These are phyloP conservation scores for Knipowitschia caucasica DNA, from an alignment of 2,797 vertebrate genomes.

Conservation along the genomic window DNA sequence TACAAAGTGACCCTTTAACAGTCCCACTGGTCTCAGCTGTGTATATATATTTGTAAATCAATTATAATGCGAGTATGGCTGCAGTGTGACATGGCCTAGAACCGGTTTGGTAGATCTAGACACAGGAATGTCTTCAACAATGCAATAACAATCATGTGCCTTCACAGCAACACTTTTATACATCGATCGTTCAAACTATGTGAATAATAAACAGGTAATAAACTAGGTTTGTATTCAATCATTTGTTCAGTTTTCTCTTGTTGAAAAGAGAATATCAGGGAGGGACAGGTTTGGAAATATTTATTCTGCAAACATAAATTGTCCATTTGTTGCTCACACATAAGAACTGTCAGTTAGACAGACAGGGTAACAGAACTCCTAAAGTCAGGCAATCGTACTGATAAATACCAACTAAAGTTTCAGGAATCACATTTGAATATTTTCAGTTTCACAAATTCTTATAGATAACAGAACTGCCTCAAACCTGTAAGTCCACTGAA, in stretches of 20 bases:
- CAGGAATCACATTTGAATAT: neutral
- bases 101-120: neutral
- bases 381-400: neutral
- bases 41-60: conserved; percentile 20
- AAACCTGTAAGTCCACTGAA: neutral
- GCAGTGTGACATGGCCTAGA: conserved; percentile 34
- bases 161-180: conserved; percentile 37
- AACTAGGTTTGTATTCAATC: conserved; percentile 47
- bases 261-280: too few relatives aligned
- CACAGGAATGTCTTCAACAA: neutral
- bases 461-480: conserved; percentile 25
- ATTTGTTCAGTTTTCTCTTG: neutral
- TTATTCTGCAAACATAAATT: conserved; percentile 62
- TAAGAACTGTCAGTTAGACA: conserved; percentile 4
- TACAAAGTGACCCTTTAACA: neutral
- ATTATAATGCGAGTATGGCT: conserved; percentile 25
- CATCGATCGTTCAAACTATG: conserved; percentile 23
- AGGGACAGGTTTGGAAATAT: conserved; percentile 20
- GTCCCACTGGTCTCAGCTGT: conserved; percentile 8
- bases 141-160: conserved; percentile 19
- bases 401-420: conserved; percentile 29
- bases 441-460: conserved; percentile 17
- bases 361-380: conserved; percentile 5
- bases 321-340: conserved; percentile 13
- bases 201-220: conserved; percentile 45